These are phyloP conservation scores for Zoroaster sp. DNA, from an alignment of 53 echinoderm and acorn worm species.

Conservation along the genomic window DNA sequence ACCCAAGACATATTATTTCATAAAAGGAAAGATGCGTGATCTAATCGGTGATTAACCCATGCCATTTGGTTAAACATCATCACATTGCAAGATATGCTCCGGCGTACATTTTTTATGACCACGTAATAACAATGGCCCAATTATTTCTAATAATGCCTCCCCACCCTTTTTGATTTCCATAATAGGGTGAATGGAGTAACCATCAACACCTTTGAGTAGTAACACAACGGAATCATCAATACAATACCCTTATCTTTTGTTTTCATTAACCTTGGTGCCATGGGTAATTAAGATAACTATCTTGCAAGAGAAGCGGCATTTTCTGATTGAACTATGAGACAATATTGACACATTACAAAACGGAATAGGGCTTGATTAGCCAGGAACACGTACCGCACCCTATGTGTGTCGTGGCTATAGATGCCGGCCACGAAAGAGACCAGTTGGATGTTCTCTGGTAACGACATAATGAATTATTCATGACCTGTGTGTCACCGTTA, in stretches of 20 bases:
- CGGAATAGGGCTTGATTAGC: too few species aligned
- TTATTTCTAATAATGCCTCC: not conserved
- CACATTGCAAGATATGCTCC: too few species aligned
- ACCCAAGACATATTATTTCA: too few species aligned
- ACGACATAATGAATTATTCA: not conserved
- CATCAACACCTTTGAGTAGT: constrained; percentile 11
- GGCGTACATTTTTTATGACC: not conserved
- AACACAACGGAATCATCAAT: not conserved
- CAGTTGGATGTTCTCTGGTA: not conserved
- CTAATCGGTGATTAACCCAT: too few species aligned
- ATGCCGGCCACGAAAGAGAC: not conserved
- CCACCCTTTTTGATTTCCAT: not conserved
- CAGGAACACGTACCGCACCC: not conserved
- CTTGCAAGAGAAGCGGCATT: too few species aligned
- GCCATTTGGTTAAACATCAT: too few species aligned
- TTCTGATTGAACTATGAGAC: too few species aligned
- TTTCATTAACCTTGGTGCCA: constrained; percentile 21
- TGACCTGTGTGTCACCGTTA: not conserved
- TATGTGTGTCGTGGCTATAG: not conserved
- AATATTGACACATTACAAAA: not conserved
- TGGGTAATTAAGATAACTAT: not conserved
- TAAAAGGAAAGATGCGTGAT: too few species aligned
- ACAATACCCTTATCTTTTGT: not conserved
- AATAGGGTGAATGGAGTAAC: not conserved
- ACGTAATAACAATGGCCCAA: not conserved